Evolutionary conservation across 1,140 invertebrate genomes (phyloP), one percentile per base, ranked within the genome.

Genomic region (Agrypnia vestita): DNA sequence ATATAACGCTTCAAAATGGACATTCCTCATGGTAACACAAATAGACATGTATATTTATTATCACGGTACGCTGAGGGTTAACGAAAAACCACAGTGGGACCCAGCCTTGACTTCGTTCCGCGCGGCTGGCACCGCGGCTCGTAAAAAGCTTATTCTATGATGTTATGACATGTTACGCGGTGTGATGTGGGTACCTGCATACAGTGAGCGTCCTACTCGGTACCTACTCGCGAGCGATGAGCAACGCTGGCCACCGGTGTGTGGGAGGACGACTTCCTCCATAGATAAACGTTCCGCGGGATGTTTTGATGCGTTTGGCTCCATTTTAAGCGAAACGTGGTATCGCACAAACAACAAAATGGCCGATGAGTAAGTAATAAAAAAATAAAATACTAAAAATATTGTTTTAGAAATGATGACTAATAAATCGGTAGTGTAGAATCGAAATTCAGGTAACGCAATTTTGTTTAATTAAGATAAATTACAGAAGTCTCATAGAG

Each of bases 21-120:
- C n/a, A n/a, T n/a, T n/a, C n/a, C n/a, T n/a, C n/a, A n/a, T n/a
- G n/a, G n/a, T n/a, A n/a, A n/a, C n/a, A n/a, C n/a, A n/a, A n/a
- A n/a, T n/a, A n/a, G n/a, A n/a, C n/a, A n/a, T n/a, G n/a, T n/a
- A n/a, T n/a, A n/a, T n/a, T n/a, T n/a, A n/a, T n/a, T n/a, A n/a
- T n/a, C n/a, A n/a, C n/a, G n/a, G n/a, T n/a, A n/a, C n/a, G n/a
- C n/a, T n/a, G n/a, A n/a, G n/a, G n/a, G n/a, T n/a, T n/a, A 51
- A 12, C 49, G 49, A 51, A n/a, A 64, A 64, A 64, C 61, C 61
- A 64, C 61, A 64, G 55, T 71, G n/a, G 3, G 44, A n/a, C 25
- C 7, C 67, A 71, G 46, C 67, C 67, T 71, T 71, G 67, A 49
- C 67, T 47, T 43, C 15, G 67, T 71, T 71, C 67, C 67, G 21